A percentile compares a stretch with the other conserved stretches of the same genome.
Conservation (phyloP, 1,140 invertebrate species). For the Brachystomella parvula region DNA sequence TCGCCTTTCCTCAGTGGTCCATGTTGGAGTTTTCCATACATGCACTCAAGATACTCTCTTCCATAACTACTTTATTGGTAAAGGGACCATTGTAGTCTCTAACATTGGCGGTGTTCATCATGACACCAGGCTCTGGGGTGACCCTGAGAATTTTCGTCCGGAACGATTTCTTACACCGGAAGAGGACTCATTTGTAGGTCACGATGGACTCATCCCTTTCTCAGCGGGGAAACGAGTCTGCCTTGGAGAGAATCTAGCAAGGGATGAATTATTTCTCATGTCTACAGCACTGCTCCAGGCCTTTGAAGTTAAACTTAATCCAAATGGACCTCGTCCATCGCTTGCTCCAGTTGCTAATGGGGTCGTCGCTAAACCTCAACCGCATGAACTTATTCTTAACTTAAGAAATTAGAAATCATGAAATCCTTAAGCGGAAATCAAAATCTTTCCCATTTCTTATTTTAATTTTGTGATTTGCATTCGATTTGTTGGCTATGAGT, state of each 20-base stretch:
- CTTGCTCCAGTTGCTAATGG: background rate
- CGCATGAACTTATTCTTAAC: too few relatives aligned
- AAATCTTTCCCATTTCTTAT: too few relatives aligned
- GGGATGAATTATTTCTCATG: conserved; percentile 25
- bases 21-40: conserved; percentile 18
- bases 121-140: conserved; percentile 5
- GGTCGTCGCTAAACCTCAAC: background rate
- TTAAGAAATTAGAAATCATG: too few relatives aligned
- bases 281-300: conserved; percentile 23
- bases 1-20: conserved; percentile 20
- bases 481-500: too few relatives aligned
- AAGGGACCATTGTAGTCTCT: conserved; percentile 41
- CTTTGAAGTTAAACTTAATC: conserved; percentile 16
- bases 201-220: conserved; percentile 13
- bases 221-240: conserved; percentile 23
- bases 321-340: conserved; percentile 3
- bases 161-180: conserved; percentile 36
- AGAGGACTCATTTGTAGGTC: background rate
- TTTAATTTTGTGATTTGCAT: too few relatives aligned
- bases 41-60: conserved; percentile 33
- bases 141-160: conserved; percentile 21
- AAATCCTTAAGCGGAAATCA: too few relatives aligned
- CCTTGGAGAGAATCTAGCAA: conserved; percentile 27
- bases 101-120: conserved; percentile 15
- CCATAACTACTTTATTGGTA: conserved; percentile 41